Evolutionary conservation across 2,797 vertebrate genomes (phyloP).

Genomic region (Telmatherina bonti): DNA sequence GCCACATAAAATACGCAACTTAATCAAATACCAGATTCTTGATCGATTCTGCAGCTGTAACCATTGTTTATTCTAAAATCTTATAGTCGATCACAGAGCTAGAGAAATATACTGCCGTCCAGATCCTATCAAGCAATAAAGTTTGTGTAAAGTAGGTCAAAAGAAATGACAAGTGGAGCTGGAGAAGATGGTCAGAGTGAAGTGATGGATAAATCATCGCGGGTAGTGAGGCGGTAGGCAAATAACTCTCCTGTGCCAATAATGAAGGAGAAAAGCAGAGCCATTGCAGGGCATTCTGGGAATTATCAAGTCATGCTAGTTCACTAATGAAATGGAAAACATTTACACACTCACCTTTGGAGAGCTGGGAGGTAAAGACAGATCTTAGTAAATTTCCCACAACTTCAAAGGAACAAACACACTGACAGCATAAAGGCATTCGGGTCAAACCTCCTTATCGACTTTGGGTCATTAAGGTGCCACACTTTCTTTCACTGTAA

Average conservation of each 20-base stretch:
- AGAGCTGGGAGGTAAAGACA: neutral
- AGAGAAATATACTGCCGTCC: constrained; percentile 26
- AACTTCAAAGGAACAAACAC: constrained; percentile 24
- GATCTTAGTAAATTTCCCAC: constrained; percentile 48
- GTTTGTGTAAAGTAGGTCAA: constrained; percentile 60
- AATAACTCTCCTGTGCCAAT: constrained; percentile 66
- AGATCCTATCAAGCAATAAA: constrained; percentile 16
- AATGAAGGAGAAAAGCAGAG: constrained; percentile 54
- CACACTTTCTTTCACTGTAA: constrained; percentile 45
- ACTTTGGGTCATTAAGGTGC: constrained; percentile 56
- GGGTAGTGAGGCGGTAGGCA: constrained; percentile 61
- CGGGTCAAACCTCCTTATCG: constrained; percentile 34
- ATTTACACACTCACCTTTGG: constrained; percentile 18
- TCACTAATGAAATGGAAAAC: constrained; percentile 46
- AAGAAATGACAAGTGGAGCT: constrained; percentile 45
- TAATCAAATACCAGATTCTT: neutral
- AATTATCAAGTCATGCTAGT: constrained; percentile 45
- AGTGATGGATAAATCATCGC: constrained; percentile 70
- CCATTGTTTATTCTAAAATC: constrained; percentile 4
- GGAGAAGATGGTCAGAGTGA: constrained; percentile 45
- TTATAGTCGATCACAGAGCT: neutral
- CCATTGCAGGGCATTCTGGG: constrained; percentile 28
- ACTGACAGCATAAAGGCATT: constrained; percentile 27
- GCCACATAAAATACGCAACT: neutral
- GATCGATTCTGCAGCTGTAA: neutral